Percentiles rank a stretch among this genome's conserved stretches.
Evolutionary conservation across 1,140 invertebrate species (phyloP).

Genomic region (Phymorhynchus buccinoides): DNA sequence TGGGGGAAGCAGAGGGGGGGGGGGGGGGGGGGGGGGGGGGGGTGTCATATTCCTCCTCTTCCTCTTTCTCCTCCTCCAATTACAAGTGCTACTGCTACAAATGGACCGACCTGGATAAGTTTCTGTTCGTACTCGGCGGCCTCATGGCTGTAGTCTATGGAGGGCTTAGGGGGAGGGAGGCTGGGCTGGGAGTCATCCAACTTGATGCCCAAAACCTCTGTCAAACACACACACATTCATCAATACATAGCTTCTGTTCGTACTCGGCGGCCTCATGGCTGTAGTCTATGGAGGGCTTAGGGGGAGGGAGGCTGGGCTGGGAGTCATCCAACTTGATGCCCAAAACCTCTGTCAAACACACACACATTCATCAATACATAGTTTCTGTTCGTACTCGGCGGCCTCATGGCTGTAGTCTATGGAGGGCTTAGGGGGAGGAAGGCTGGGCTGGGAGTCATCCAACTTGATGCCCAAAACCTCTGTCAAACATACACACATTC

Average conservation of each 20-base stretch:
- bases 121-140: slow-evolving; percentile 90
- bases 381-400: slow-evolving; percentile 88
- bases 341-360: slow-evolving; percentile 54
- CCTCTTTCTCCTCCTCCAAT: too few species aligned
- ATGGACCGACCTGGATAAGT: slow-evolving; percentile 83
- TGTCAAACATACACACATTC: slow-evolving; percentile 35
- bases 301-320: slow-evolving; percentile 71
- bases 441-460: slow-evolving; percentile 69
- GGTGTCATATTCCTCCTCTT: too few species aligned
- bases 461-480: slow-evolving; percentile 66
- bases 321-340: slow-evolving; percentile 68
- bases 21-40: too few species aligned
- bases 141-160: slow-evolving; percentile 80
- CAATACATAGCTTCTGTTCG: slow-evolving; percentile 82
- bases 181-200: slow-evolving; percentile 69
- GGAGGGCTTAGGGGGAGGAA: slow-evolving; percentile 70
- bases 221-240: slow-evolving; percentile 8
- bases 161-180: slow-evolving; percentile 70
- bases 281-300: slow-evolving; percentile 74
- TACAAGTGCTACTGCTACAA: too few species aligned
- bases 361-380: slow-evolving; percentile 66
- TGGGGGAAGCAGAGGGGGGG: too few species aligned
- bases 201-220: slow-evolving; percentile 65
- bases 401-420: slow-evolving; percentile 82
- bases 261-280: slow-evolving; percentile 86